Evolutionary conservation across 2,888 invertebrate species (phyloP).

Genomic region (Petrolisthes manimaculis): DNA sequence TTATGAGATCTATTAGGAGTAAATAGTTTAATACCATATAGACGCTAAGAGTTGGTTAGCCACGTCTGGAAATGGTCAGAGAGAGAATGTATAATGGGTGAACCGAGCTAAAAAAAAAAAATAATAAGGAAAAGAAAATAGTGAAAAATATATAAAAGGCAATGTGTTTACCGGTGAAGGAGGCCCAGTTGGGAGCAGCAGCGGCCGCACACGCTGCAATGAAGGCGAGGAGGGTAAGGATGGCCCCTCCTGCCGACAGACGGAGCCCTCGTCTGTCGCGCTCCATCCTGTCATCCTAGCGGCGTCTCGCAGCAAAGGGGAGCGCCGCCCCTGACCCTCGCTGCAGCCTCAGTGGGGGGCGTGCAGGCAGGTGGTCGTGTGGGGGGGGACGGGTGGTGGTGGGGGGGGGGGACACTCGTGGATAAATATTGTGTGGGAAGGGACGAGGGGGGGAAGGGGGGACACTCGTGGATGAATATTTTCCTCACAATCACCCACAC

Average conservation of each 20-base stretch:
- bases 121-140: too few relatives aligned
- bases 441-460: neutral
- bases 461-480: neutral
- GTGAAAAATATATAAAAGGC: too few relatives aligned
- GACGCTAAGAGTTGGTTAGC: too few relatives aligned
- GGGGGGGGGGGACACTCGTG: neutral
- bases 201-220: constrained; percentile 38
- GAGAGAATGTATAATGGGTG: too few relatives aligned
- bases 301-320: neutral
- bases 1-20: too few relatives aligned
- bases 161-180: constrained; percentile 46
- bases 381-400: neutral
- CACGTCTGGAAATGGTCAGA: too few relatives aligned
- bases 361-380: neutral
- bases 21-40: too few relatives aligned
- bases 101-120: too few relatives aligned
- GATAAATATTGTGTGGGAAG: neutral
- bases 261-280: constrained; percentile 51
- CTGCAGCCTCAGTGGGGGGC: neutral
- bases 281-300: constrained; percentile 49
- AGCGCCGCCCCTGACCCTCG: neutral
- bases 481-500: neutral
- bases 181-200: constrained; percentile 41
- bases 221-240: constrained; percentile 48
- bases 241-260: constrained; percentile 46